These are phyloP conservation scores for Drosophila burlai DNA, from an alignment of 1,140 invertebrate genomes.

Conservation along the genomic window DNA sequence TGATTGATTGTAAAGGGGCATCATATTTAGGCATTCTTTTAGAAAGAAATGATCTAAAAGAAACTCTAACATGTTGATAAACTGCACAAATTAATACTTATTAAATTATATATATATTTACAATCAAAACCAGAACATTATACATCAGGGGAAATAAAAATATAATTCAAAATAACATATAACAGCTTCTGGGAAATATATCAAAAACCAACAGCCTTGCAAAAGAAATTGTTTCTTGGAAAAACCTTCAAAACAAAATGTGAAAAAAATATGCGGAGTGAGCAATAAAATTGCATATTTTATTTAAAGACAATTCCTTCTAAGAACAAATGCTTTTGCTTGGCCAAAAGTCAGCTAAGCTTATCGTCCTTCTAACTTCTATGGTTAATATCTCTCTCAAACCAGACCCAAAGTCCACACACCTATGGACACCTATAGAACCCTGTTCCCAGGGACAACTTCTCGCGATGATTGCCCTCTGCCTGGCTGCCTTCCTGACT, in stretches of 20 bases:
- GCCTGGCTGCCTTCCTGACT: constrained; percentile 27
- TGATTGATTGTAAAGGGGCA: not conserved
- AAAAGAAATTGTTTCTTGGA: not conserved
- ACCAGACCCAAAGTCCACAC: not conserved
- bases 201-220: not conserved
- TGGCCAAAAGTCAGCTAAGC: not conserved
- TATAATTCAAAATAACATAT: not conserved
- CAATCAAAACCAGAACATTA: not conserved
- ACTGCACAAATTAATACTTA: not conserved
- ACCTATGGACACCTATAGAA: not conserved
- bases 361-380: not conserved
- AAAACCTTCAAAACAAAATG: not conserved
- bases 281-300: not conserved
- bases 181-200: not conserved
- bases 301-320: not conserved
- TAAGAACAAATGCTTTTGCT: too few species aligned
- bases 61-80: not conserved
- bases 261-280: not conserved
- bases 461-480: constrained; percentile 10
- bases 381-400: not conserved
- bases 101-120: not conserved
- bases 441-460: constrained; percentile 3
- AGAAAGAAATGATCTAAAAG: not conserved
- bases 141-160: not conserved
- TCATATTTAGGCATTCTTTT: not conserved